phyloP scores from a whole-genome alignment of 2,888 invertebrate species.

The Limnephilus lunatus region DNA sequence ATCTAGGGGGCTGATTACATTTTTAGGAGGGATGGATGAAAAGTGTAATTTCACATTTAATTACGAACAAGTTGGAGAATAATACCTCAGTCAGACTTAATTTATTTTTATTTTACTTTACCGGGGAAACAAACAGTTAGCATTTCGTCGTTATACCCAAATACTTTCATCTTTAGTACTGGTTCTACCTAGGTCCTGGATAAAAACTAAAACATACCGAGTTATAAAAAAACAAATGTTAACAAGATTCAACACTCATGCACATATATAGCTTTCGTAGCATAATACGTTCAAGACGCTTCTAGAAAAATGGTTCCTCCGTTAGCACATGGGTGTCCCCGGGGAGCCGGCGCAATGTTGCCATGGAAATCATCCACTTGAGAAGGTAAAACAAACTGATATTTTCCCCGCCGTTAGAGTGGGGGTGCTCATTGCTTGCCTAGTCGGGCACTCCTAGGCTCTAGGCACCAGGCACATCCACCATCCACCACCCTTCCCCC shows the following conservation, averaged over 20 bases:
- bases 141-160: too few relatives aligned
- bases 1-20: not conserved
- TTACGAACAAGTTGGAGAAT: not conserved
- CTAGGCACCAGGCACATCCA: not conserved
- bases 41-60: not conserved
- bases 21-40: not conserved
- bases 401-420: slow-evolving; percentile 40
- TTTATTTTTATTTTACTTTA: too few relatives aligned
- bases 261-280: not conserved
- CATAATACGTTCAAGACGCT: slow-evolving; percentile 11
- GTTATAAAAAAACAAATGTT: not conserved
- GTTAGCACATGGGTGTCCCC: slow-evolving; percentile 42
- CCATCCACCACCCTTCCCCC: not conserved
- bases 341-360: slow-evolving; percentile 48
- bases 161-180: too few relatives aligned
- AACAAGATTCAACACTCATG: not conserved
- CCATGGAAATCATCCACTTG: slow-evolving; percentile 56
- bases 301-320: slow-evolving; percentile 16
- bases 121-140: too few relatives aligned
- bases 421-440: not conserved
- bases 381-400: slow-evolving; percentile 55
- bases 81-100: not conserved
- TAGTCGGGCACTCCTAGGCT: not conserved
- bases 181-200: not conserved
- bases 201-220: not conserved